Conservation (phyloP, 2,797 vertebrate genomes). For the Discoglossus pictus region DNA sequence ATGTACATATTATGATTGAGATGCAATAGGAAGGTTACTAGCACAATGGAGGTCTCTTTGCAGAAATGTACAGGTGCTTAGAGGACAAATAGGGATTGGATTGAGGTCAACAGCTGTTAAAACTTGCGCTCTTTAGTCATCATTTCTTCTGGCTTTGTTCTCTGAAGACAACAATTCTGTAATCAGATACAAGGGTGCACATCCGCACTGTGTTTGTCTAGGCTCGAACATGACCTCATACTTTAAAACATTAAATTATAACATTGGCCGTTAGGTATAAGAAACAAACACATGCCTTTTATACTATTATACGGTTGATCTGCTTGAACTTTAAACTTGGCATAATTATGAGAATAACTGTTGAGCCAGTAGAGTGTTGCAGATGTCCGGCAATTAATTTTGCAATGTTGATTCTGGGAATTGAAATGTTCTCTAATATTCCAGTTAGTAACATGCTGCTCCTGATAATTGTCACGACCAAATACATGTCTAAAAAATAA, state of each 20-base stretch:
- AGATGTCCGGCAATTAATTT: slow-evolving; percentile 42
- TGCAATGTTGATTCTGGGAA: slow-evolving; percentile 29
- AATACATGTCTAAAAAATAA: background rate
- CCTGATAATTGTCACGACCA: background rate
- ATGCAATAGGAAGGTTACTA: too few species aligned
- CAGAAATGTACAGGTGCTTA: slow-evolving; percentile 3
- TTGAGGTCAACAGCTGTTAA: slow-evolving; percentile 7
- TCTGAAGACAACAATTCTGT: background rate
- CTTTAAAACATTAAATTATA: slow-evolving; percentile 16
- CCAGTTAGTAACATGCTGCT: background rate
- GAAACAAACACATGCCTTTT: slow-evolving; percentile 7
- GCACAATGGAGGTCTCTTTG: background rate
- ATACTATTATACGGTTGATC: slow-evolving; percentile 14
- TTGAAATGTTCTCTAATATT: slow-evolving; percentile 20
- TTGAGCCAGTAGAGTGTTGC: slow-evolving; percentile 19
- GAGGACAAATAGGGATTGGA: background rate
- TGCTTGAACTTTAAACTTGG: slow-evolving; percentile 42
- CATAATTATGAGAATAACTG: slow-evolving; percentile 25
- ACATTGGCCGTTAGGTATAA: slow-evolving; percentile 9
- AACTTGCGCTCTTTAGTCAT: background rate
- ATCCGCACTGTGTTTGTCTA: background rate
- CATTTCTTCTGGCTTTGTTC: background rate
- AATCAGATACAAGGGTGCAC: slow-evolving; percentile 1
- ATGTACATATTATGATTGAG: too few species aligned
- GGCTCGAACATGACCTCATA: slow-evolving; percentile 10